Evolutionary conservation across 2,888 invertebrate genomes (phyloP).

Genomic region (Onthophagus sagittarius): DNA sequence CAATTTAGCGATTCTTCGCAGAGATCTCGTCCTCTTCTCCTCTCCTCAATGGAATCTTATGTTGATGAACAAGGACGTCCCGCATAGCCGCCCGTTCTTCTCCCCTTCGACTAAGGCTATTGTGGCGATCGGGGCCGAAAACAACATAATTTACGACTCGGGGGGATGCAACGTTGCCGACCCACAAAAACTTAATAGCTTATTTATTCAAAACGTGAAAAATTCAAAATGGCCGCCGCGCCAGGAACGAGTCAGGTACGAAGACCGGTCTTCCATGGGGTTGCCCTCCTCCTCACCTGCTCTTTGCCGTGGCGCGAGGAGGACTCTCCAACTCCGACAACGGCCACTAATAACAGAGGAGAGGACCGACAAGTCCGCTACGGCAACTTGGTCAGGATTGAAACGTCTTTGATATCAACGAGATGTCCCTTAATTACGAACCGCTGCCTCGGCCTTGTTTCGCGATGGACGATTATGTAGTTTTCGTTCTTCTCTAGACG

Average conservation of each 20-base stretch:
- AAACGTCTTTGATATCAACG: conserved; percentile 12
- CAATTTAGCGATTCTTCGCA: not conserved
- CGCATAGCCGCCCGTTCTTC: not conserved
- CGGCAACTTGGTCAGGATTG: not conserved
- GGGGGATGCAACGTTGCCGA: conserved; percentile 44
- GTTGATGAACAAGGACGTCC: not conserved
- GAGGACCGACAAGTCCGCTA: not conserved
- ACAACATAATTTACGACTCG: conserved; percentile 49
- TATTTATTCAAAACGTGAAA: conserved; percentile 52
- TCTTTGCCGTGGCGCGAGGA: conserved; percentile 6
- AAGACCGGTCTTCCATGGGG: conserved; percentile 7
- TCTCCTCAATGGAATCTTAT: not conserved
- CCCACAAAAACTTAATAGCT: conserved; percentile 52
- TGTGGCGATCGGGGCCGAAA: conserved; percentile 34
- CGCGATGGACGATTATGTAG: conserved; percentile 3
- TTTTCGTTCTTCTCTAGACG: not conserved
- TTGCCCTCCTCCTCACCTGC: conserved; percentile 1
- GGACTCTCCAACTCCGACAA: not conserved
- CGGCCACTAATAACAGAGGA: conserved; percentile 9
- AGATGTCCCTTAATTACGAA: conserved; percentile 10
- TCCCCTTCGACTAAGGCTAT: conserved; percentile 1
- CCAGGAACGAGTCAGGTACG: conserved; percentile 3
- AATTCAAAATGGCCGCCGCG: conserved; percentile 50
- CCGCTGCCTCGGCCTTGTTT: conserved; percentile 1
- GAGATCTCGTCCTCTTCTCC: not conserved